These are phyloP conservation scores for Pseudomyrmex sp. DNA, from an alignment of 1,140 invertebrate species.

Conservation along the genomic window DNA sequence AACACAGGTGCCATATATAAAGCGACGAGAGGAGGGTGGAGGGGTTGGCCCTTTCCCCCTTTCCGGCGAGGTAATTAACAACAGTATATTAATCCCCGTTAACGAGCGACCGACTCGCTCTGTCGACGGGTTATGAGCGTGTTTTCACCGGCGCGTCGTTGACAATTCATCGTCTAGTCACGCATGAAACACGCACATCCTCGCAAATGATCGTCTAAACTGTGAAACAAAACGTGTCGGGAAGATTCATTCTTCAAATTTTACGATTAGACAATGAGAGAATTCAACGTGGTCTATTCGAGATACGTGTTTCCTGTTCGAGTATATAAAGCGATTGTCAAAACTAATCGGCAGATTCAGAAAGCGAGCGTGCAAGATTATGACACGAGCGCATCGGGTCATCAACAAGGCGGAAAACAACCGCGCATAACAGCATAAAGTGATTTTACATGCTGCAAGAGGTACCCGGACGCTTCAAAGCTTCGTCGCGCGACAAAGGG, in stretches of 20 bases:
- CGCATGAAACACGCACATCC: neutral
- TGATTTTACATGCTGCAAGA: conserved; percentile 51
- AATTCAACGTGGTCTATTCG: no score
- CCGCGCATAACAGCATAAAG: conserved; percentile 43
- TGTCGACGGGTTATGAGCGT: conserved; percentile 12
- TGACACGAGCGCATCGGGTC: conserved; percentile 16
- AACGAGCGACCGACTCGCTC: conserved; percentile 24
- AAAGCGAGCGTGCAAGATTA: neutral
- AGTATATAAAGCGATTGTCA: no score
- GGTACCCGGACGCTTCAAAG: conserved; percentile 24
- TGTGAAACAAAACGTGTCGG: no score
- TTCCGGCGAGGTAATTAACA: conserved; percentile 59
- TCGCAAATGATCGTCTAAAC: neutral
- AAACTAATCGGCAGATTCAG: neutral
- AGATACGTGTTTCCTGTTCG: no score
- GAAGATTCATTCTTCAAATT: no score
- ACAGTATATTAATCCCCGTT: conserved; percentile 53
- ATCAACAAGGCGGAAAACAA: conserved; percentile 50
- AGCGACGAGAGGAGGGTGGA: neutral
- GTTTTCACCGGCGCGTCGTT: neutral
- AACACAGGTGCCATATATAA: conserved; percentile 52
- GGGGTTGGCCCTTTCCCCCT: neutral
- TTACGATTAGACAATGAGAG: no score
- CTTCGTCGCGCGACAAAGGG: conserved; percentile 42
- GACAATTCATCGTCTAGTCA: conserved; percentile 6